Evolutionary conservation across 2,797 vertebrate species (phyloP).

Genomic region (Hafferia zeledoni): DNA sequence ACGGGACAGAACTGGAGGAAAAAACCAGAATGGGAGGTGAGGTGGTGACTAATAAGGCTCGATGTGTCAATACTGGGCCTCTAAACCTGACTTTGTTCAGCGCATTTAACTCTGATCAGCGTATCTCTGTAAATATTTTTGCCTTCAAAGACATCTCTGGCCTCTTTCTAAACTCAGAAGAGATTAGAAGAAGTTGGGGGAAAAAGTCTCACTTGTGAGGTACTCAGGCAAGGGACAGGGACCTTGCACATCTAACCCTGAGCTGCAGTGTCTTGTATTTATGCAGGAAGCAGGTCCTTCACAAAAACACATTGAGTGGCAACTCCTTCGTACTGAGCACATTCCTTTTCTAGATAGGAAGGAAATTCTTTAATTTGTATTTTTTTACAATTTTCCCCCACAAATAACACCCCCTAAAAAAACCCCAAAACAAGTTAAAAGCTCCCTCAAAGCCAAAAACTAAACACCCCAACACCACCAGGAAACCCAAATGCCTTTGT

Average conservation of each 20-base stretch:
- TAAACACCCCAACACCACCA: background rate
- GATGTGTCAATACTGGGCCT: background rate
- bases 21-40: background rate
- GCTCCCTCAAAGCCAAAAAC: background rate
- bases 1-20: background rate
- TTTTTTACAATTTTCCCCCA: background rate
- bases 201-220: background rate
- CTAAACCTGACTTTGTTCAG: background rate
- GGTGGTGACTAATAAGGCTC: background rate
- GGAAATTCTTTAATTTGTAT: background rate
- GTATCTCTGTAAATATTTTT: background rate
- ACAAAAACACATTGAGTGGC: background rate
- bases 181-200: background rate
- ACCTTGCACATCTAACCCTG: background rate
- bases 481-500: background rate
- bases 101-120: background rate
- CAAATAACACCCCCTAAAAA: background rate
- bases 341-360: background rate
- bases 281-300: background rate
- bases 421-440: no score
- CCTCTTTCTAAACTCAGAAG: background rate
- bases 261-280: background rate
- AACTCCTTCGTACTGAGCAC: background rate
- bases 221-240: background rate
- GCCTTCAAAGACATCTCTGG: background rate